These are phyloP conservation scores for Pinctada fucata DNA, from an alignment of 2,888 invertebrate species.

Conservation along the genomic window DNA sequence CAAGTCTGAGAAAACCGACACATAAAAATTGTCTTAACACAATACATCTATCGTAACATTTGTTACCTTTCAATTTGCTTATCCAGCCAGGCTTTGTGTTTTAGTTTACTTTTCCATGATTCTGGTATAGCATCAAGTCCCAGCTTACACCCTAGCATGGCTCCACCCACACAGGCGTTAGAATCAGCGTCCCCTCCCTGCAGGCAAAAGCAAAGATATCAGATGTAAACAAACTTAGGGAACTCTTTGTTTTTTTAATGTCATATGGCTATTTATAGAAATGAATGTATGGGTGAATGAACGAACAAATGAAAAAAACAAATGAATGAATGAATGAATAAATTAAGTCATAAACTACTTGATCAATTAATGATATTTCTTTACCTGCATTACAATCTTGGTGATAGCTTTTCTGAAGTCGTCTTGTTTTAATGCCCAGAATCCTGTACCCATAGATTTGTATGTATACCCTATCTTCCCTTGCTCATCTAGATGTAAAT, in stretches of 20 bases:
- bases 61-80: constrained; percentile 47
- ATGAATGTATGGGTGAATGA: no score
- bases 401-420: constrained; percentile 37
- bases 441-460: constrained; percentile 38
- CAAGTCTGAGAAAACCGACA: no score
- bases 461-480: constrained; percentile 41
- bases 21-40: no score
- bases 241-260: no score
- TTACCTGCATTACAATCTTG: constrained; percentile 35
- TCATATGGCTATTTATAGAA: no score
- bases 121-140: constrained; percentile 56
- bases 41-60: no score
- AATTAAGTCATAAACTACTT: no score
- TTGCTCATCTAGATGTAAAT: constrained; percentile 29
- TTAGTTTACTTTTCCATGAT: constrained; percentile 54
- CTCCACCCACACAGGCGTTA: constrained; percentile 66
- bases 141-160: constrained; percentile 64
- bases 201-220: no score
- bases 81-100: constrained; percentile 53
- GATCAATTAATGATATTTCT: neutral
- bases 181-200: constrained; percentile 69
- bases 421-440: constrained; percentile 40
- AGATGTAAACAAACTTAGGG: no score
- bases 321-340: no score
- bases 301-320: no score